phyloP scores from a whole-genome alignment of 2,888 invertebrate genomes.

The Athrips mouffetella region DNA sequence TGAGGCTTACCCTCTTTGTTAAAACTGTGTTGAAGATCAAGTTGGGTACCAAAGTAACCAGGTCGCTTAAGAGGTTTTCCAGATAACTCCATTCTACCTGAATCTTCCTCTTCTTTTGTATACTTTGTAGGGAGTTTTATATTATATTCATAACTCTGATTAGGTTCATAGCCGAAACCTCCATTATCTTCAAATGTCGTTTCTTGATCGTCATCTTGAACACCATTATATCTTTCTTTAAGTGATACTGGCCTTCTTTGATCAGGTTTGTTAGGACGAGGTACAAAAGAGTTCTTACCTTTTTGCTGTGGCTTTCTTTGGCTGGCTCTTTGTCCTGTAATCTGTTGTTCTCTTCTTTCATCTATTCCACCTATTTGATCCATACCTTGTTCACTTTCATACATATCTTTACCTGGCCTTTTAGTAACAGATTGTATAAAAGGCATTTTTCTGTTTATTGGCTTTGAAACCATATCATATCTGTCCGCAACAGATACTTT shows the following conservation, averaged over 20 bases:
- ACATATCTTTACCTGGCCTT: background rate
- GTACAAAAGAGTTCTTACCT: background rate
- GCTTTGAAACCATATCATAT: constrained; percentile 3
- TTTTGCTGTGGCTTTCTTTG: background rate
- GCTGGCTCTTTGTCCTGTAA: background rate
- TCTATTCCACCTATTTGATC: background rate
- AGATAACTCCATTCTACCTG: background rate
- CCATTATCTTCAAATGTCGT: background rate
- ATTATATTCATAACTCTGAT: background rate
- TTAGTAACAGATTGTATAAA: background rate
- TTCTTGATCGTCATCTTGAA: background rate
- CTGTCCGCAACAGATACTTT: background rate
- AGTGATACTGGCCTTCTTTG: background rate
- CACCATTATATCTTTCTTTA: background rate
- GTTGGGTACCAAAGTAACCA: background rate
- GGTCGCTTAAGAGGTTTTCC: background rate
- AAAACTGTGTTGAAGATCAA: background rate
- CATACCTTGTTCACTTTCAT: background rate
- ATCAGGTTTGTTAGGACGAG: background rate
- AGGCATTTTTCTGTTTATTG: background rate
- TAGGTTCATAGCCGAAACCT: background rate
- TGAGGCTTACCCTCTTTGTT: background rate
- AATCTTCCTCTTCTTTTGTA: background rate
- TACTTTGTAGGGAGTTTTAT: background rate
- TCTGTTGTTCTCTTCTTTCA: background rate